Evolutionary conservation across 2,113 vertebrate species (phyloP).

Genomic region (Cyanoramphus novaezelandiae): DNA sequence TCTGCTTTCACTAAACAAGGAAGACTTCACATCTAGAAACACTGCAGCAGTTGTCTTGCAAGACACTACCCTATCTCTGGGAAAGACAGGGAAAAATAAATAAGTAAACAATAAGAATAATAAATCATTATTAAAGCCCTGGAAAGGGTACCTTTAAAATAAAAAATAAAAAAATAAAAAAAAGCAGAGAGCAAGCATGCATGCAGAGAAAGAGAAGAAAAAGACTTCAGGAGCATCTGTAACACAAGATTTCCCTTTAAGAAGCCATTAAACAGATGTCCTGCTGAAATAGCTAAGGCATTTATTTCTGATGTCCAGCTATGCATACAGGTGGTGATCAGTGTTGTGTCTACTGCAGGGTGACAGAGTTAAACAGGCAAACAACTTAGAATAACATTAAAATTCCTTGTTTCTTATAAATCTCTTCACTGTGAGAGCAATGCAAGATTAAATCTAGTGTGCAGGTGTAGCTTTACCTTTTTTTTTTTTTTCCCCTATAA

Average conservation of each 20-base stretch:
- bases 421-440: not conserved
- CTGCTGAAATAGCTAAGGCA: not conserved
- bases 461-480: not conserved
- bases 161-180: not conserved
- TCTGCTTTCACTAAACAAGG: not conserved
- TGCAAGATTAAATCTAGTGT: not conserved
- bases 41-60: not conserved
- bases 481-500: constrained; percentile 31
- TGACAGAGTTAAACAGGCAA: not conserved
- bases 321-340: not conserved
- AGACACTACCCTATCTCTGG: not conserved
- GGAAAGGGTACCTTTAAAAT: not conserved
- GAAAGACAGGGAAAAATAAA: not conserved
- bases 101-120: not conserved
- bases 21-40: not conserved
- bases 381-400: not conserved
- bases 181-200: not conserved
- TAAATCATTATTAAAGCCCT: not conserved
- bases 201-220: not conserved
- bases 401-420: not conserved
- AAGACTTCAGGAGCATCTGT: not conserved
- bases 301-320: not conserved
- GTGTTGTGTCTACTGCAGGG: not conserved
- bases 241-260: not conserved
- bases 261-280: not conserved